Evolutionary conservation across 2,888 invertebrate species (phyloP).

Genomic region (Achlya flavicornis): DNA sequence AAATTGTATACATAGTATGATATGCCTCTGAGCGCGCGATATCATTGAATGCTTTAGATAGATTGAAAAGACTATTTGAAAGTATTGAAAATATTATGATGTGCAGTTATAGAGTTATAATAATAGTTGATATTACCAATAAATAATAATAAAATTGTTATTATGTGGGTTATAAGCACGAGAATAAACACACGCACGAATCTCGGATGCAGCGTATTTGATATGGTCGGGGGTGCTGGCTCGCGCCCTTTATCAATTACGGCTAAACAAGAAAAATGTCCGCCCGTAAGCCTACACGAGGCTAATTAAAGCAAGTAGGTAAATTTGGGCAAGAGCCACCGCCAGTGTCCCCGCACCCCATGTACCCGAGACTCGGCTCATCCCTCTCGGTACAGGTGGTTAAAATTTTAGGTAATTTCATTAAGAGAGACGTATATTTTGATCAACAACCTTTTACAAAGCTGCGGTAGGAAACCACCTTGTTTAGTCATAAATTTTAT

Average conservation of each 20-base stretch:
- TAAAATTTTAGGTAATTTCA: conserved; percentile 73
- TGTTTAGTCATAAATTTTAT: not conserved
- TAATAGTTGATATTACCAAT: not conserved
- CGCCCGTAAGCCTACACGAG: conserved; percentile 73
- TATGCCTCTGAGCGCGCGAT: conserved; percentile 27
- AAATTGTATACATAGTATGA: conserved; percentile 37
- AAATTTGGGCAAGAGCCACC: conserved; percentile 65
- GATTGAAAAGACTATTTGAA: conserved; percentile 34
- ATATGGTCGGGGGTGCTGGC: conserved; percentile 48
- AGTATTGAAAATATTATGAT: not conserved
- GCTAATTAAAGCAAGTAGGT: conserved; percentile 81
- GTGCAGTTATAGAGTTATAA: too few species aligned
- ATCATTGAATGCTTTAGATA: conserved; percentile 31
- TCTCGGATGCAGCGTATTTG: conserved; percentile 50
- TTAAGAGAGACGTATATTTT: conserved; percentile 69
- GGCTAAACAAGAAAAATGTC: conserved; percentile 81
- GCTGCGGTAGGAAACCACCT: not conserved
- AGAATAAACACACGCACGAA: conserved; percentile 35
- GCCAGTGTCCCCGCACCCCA: conserved; percentile 50
- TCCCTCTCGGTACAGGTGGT: conserved; percentile 68
- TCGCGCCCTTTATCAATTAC: conserved; percentile 79
- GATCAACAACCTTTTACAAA: conserved; percentile 57
- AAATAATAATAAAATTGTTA: not conserved
- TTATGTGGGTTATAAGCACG: not conserved
- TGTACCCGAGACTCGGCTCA: conserved; percentile 33